Evolutionary conservation across 1,140 invertebrate species (phyloP).

Genomic region (Helicoverpa armigera): DNA sequence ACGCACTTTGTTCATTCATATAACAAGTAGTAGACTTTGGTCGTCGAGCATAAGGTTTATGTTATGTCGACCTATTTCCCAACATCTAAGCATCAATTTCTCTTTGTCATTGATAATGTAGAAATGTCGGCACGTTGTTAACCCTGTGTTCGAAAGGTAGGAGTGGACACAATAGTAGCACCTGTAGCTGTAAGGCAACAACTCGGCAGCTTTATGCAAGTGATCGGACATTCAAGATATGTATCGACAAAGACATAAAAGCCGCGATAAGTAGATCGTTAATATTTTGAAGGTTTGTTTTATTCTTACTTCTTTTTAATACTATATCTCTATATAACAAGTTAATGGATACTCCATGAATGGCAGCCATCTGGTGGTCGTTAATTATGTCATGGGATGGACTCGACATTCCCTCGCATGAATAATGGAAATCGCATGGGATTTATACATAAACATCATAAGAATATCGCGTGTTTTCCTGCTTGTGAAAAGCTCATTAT

Average conservation of each 20-base stretch:
- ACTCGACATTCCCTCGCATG: slow-evolving; percentile 19
- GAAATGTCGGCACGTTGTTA: too few relatives aligned
- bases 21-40: neutral
- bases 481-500: neutral
- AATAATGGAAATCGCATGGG: slow-evolving; percentile 33
- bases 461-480: neutral
- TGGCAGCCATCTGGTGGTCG: slow-evolving; percentile 21
- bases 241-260: too few relatives aligned
- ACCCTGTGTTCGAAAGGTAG: too few relatives aligned
- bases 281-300: too few relatives aligned
- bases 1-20: slow-evolving; percentile 10
- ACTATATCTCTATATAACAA: neutral
- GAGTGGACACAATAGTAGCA: too few relatives aligned
- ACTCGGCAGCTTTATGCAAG: too few relatives aligned
- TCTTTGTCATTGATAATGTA: too few relatives aligned
- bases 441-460: slow-evolving; percentile 13
- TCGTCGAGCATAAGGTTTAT: neutral
- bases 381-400: slow-evolving; percentile 35
- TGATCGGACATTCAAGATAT: too few relatives aligned
- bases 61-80: neutral
- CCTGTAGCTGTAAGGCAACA: too few relatives aligned
- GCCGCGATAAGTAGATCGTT: too few relatives aligned
- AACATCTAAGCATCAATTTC: too few relatives aligned
- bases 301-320: too few relatives aligned
- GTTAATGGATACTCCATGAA: neutral